Percentiles rank a stretch among this genome's conserved stretches.
Evolutionary conservation across 2,888 invertebrate species (phyloP).

Genomic region (Lapara coniferarum): DNA sequence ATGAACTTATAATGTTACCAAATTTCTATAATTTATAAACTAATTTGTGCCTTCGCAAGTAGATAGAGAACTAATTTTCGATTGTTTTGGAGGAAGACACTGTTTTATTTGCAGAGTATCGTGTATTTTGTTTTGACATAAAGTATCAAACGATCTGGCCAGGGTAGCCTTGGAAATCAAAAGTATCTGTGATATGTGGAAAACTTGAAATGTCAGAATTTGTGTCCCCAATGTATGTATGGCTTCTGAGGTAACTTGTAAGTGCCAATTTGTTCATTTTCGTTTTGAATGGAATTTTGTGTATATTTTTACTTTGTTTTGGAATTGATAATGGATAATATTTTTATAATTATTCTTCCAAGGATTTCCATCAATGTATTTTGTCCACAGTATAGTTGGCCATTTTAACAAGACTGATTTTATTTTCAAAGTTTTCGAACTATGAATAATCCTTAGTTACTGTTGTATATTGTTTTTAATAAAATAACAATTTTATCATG

Average conservation of each 20-base stretch:
- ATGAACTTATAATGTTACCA: constrained; percentile 63
- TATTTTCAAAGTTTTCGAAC: constrained; percentile 76
- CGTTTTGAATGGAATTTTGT: constrained; percentile 64
- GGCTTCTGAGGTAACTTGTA: constrained; percentile 49
- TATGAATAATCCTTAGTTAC: constrained; percentile 79
- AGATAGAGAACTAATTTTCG: constrained; percentile 43
- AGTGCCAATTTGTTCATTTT: constrained; percentile 69
- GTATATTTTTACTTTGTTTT: constrained; percentile 64
- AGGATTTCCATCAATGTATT: constrained; percentile 66
- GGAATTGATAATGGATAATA: constrained; percentile 56
- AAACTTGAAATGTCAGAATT: constrained; percentile 29
- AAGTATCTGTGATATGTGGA: constrained; percentile 66
- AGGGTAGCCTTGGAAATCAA: constrained; percentile 54
- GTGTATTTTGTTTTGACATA: constrained; percentile 37
- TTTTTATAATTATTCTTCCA: constrained; percentile 53
- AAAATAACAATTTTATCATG: constrained; percentile 79
- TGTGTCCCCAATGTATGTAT: constrained; percentile 33
- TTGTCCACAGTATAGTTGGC: constrained; percentile 73
- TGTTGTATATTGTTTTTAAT: constrained; percentile 80
- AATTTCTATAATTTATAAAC: constrained; percentile 55
- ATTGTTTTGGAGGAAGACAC: constrained; percentile 38
- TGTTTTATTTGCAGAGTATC: constrained; percentile 44
- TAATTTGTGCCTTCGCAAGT: constrained; percentile 61
- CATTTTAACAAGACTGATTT: constrained; percentile 85
- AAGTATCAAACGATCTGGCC: constrained; percentile 44